Base-by-base conservation (phyloP, 2,888 invertebrate species). In the Tenthredo scrophulariae region DNA sequence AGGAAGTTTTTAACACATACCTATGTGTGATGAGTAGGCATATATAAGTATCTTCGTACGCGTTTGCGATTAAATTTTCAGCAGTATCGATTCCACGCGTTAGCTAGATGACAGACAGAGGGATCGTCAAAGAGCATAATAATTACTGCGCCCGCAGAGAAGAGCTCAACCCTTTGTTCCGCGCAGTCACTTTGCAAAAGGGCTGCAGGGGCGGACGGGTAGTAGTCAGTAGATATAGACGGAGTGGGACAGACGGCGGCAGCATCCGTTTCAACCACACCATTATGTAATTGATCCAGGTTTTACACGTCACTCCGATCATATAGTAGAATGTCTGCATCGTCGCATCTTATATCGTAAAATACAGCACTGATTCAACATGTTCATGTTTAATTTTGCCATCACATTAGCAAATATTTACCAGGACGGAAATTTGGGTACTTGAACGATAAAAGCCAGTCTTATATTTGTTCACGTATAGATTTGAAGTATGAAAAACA, bases 51-150 rank as follows among this genome's bases (percentile, higher is more conserved):
- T 86, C 85, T 85, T 86, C 87, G 86, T 86, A 87, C 86, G 87
- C 84, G 85, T 85, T 86, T 85, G 89, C 90, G 89, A 91, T 92
- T 92, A 92, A 91, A 92, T 89, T 91, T 92, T 92, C 90, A 91
- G 89, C 90, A 91, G 91, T 92, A 92, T 92, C 91, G 91, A 92
- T 92, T 92, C 90, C 89, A 88, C 87, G 88, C 86, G 86, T 85
- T 85, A 86, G 86, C 91, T 90, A 90, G 67, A 67, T 92, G 91
- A 92, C 91, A 92, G 92, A 91, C 91, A 91, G 90, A 90, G 90
- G 90, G 91, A 92, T 92, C 91, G 92, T 92, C 92, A 92, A 92
- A 92, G 92, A 92, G 92, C 92, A 92, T 92, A 92, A 92, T 92
- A 92, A 92, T 92, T 92, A 92, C 92, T 91, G 91, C 90, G 91